phyloP scores from a whole-genome alignment of 2,888 invertebrate genomes.

The Pelosia muscerda region DNA sequence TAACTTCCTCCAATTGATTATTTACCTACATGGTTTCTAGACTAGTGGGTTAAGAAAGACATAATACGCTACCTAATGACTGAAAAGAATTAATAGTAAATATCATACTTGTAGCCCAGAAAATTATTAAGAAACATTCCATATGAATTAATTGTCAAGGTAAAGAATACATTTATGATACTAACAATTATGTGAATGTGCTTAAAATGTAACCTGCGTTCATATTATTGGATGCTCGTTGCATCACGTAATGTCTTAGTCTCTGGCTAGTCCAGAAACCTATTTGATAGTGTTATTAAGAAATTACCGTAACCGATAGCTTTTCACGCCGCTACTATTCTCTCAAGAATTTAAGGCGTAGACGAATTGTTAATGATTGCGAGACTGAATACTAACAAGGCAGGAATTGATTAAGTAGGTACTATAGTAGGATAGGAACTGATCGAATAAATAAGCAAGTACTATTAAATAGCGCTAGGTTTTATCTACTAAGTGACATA shows the following conservation, averaged over 20 bases:
- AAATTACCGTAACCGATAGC: neutral
- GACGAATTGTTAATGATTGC: neutral
- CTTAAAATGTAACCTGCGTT: neutral
- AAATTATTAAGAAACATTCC: neutral
- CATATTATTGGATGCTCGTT: neutral
- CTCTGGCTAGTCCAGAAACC: neutral
- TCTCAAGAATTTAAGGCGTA: neutral
- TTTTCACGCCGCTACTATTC: neutral
- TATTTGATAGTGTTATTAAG: neutral
- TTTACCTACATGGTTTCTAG: neutral
- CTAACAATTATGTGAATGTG: neutral
- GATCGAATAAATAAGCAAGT: constrained; percentile 38
- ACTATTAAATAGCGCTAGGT: constrained; percentile 49
- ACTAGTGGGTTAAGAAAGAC: neutral
- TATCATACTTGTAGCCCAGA: too few relatives aligned
- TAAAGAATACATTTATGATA: neutral
- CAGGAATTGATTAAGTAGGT: constrained; percentile 27
- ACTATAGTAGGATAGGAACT: constrained; percentile 26
- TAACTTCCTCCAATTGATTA: constrained; percentile 17
- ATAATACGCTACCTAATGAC: neutral
- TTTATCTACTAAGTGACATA: constrained; percentile 68
- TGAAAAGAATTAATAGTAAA: neutral
- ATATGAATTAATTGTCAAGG: neutral
- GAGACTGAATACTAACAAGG: neutral
- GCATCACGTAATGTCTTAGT: neutral